These are phyloP conservation scores for Tetranychus urticae DNA, from an alignment of 1,140 invertebrate genomes.

Conservation along the genomic window DNA sequence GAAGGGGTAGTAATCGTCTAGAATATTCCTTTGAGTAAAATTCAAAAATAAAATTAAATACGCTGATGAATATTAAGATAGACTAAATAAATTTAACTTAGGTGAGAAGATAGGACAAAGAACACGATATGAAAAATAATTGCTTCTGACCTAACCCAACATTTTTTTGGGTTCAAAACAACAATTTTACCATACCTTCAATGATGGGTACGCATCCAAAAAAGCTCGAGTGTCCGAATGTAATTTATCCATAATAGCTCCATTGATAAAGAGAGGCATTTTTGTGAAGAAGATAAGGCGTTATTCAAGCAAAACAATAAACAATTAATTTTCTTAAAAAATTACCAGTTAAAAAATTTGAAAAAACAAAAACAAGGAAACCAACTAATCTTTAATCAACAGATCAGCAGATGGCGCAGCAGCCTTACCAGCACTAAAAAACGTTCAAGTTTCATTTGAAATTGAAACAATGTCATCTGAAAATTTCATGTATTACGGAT, in stretches of 20 bases:
- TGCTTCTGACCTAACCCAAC: too few relatives aligned
- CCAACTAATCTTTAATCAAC: too few relatives aligned
- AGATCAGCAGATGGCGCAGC: too few relatives aligned
- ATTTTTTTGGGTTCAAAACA: too few relatives aligned
- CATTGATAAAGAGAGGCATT: background rate
- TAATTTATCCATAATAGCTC: background rate
- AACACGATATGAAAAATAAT: background rate
- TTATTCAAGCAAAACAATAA: background rate
- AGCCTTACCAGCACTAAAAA: too few relatives aligned
- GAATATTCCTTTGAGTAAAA: background rate
- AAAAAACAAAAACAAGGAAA: too few relatives aligned
- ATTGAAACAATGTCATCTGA: too few relatives aligned
- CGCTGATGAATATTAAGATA: background rate
- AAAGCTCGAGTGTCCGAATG: background rate
- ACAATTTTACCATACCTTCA: background rate
- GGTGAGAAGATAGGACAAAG: background rate
- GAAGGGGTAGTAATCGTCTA: background rate
- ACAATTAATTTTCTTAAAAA: background rate
- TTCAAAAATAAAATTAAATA: background rate
- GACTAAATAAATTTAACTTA: background rate
- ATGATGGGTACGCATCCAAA: background rate
- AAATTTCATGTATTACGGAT: too few relatives aligned
- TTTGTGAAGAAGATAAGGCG: background rate
- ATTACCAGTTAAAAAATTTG: background rate
- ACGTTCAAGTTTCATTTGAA: too few relatives aligned